Base-by-base conservation (phyloP, 2,888 invertebrate genomes). In the Oithona nana region DNA sequence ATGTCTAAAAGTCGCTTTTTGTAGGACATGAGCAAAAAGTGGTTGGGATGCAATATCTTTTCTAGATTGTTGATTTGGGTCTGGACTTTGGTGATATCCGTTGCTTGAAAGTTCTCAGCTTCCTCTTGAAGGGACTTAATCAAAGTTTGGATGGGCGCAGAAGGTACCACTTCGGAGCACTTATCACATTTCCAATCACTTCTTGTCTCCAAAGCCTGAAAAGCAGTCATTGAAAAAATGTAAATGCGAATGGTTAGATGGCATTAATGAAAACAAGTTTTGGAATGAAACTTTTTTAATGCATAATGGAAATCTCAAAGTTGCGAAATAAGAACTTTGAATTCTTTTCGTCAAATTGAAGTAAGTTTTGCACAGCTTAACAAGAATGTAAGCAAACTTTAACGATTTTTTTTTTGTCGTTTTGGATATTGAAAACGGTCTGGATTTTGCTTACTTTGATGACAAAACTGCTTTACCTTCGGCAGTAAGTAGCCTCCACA, bases 1-100 rank as follows among this genome's bases (percentile, higher is more conserved):
- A 49, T 28, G 28, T 59, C 59, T 50, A 59, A 50, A 63, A 88
- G 75, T 22, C 81, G 78, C 68, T 83, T 81, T 67, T 82, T 79
- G 22, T 87, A 68, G 1, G 79, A 78, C 0, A 81, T 78, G 68
- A 83, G 77, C 64, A 85, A 78, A 13, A 82, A 80, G 72, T 88
- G 86, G 31, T 80, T 79, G 0, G 86, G 86, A 75, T 89, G 88
- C 65, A 89, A 75, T 6, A 66, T 64, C 28, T 63, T 64, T n/a
- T 66, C 66, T 31, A 29, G 31, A 29, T 29, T 22, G n/a, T 57
- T 22, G 30, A 57, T 29, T 31, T 57, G 28, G 20, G 2, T 22
- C 3, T 57, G 20, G 22, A 57, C 30, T 13, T n/a, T n/a, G 13
- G 26, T 16, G 30, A 31, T 29, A 16, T 57, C 57, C 6, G 22